Evolutionary conservation across 2,888 invertebrate species (phyloP).

Genomic region (Caenorhabditis doughertyi): DNA sequence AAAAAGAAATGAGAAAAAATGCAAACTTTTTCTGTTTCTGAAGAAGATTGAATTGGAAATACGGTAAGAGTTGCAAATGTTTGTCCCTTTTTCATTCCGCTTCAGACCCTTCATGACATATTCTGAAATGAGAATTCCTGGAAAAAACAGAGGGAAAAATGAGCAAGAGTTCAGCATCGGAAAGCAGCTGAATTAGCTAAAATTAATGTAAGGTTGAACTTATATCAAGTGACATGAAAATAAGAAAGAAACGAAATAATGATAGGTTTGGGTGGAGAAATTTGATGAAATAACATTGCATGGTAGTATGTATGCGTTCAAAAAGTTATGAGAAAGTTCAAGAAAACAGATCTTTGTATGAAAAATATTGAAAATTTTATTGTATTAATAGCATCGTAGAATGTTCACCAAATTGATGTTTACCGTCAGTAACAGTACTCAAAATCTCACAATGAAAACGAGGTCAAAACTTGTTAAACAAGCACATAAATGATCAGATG

Average conservation of each 20-base stretch:
- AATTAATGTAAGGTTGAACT: not conserved
- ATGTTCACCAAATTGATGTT: too few relatives aligned
- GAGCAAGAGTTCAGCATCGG: slow-evolving; percentile 23
- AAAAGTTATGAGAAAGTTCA: not conserved
- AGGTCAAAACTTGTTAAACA: too few relatives aligned
- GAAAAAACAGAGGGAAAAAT: slow-evolving; percentile 12
- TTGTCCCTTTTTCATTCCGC: slow-evolving; percentile 10
- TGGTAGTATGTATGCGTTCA: not conserved
- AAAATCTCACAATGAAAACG: too few relatives aligned
- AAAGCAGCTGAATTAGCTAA: not conserved
- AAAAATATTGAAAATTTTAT: too few relatives aligned
- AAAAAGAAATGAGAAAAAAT: not conserved
- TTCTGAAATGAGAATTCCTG: slow-evolving; percentile 3
- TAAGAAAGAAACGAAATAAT: not conserved
- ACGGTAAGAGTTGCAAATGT: not conserved
- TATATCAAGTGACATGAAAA: not conserved
- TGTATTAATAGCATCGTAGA: too few relatives aligned
- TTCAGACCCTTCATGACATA: not conserved
- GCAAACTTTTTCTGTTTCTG: not conserved
- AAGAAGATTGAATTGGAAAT: not conserved
- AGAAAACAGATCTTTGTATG: too few relatives aligned
- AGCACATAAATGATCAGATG: too few relatives aligned
- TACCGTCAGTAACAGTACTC: too few relatives aligned
- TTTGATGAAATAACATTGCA: too few relatives aligned
- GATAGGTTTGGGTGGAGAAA: not conserved